phyloP scores from a whole-genome alignment of 64 coral and sea anemone genomes.

The Actinia tenebrosa region DNA sequence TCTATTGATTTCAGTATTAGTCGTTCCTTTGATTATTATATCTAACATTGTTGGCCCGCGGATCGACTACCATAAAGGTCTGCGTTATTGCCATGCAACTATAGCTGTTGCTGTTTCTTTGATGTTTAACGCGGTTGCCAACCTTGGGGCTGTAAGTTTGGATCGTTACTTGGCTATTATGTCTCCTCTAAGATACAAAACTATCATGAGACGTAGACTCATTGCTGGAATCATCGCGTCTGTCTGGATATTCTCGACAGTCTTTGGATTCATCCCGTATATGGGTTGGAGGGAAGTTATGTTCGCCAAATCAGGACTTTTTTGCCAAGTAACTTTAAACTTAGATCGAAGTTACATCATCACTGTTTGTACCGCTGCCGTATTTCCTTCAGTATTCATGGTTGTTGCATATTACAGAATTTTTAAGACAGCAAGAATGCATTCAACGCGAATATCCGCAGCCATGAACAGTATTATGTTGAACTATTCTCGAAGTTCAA shows the following conservation, averaged over 20 bases:
- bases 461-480: slow-evolving; percentile 75
- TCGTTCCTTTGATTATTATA: slow-evolving; percentile 78
- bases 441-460: slow-evolving; percentile 53
- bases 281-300: slow-evolving; percentile 69
- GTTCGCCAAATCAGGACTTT: slow-evolving; percentile 31
- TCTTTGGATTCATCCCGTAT: slow-evolving; percentile 91
- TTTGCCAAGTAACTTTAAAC: slow-evolving; percentile 94
- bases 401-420: slow-evolving; percentile 81
- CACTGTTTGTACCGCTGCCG: slow-evolving; percentile 50
- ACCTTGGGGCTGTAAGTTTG: slow-evolving; percentile 72
- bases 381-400: slow-evolving; percentile 78
- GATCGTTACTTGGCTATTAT: slow-evolving; percentile 90
- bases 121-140: slow-evolving; percentile 82
- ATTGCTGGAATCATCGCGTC: slow-evolving; percentile 67
- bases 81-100: slow-evolving; percentile 68
- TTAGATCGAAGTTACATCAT: slow-evolving; percentile 62
- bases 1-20: slow-evolving; percentile 69
- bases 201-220: slow-evolving; percentile 70
- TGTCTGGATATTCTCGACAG: slow-evolving; percentile 70
- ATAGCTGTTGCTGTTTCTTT: slow-evolving; percentile 75
- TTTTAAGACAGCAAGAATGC: slow-evolving; percentile 77
- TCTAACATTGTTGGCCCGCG: slow-evolving; percentile 69
- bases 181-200: slow-evolving; percentile 71
- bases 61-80: slow-evolving; percentile 26
- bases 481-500: slow-evolving; percentile 32